Evolutionary conservation across 2,113 vertebrate genomes (phyloP), one percentile per base, ranked within the genome.

Genomic region (Macheiramphus alcinus): DNA sequence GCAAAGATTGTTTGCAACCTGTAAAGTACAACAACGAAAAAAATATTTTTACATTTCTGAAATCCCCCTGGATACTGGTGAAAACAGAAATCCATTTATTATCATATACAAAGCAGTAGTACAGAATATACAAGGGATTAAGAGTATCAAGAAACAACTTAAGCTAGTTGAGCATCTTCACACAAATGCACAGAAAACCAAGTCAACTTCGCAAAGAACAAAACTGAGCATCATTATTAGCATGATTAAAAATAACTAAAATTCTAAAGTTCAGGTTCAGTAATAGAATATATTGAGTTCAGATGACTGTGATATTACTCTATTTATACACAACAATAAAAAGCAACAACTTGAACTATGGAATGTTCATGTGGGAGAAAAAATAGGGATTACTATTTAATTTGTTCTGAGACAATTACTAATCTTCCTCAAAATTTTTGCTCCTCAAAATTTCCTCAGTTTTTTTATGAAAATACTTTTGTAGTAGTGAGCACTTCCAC

Each of bases 1-100:
- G 98, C 72, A 91, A 99, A 98, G 97, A 99, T 99, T 53, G 98
- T 98, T 98, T 99, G 99, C 97, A 99, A 99, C 97, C 99, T 99
- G 96, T 50, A 91, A 98, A 96, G 55, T 96, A 96, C 27, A 96
- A 96, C n/a, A 96, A 85, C 11, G 5, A 95, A 86, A 23, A 59
- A 47, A 70, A 27, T 15, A 38, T 50, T 66, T 84, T 88, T 55
- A 53, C 6, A 53, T n/a, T 20, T 62, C 36, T 82, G 66, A 95
- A 95, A 72, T 65, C 21, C 26, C 27, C 47, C 16, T 0, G 2
- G 42, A 43, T 48, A 87, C 42, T 61, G 19, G 17, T 36, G 59
- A 55, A 85, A 86, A 55, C 23, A 86, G 7, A 72, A 59, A 86
- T 58, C 38, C 43, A 14, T 65, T 88, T 70, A 68, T 78, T 32